Evolutionary conservation across 2,797 vertebrate species (phyloP).

Genomic region (Phylloscopus collybita): DNA sequence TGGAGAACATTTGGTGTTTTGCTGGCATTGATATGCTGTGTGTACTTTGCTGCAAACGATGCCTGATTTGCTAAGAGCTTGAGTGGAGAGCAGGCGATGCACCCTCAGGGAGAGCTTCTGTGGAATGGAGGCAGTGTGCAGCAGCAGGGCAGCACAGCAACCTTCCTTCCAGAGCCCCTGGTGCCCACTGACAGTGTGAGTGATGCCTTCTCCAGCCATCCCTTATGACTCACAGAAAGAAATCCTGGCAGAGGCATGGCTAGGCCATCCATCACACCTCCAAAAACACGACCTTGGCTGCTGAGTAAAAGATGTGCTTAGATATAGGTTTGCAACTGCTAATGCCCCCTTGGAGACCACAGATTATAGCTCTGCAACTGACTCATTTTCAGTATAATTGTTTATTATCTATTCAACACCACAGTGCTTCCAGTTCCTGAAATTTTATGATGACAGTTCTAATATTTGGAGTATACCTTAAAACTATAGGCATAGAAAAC

Average conservation of each 20-base stretch:
- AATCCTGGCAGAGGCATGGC: background rate
- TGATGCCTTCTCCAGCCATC: background rate
- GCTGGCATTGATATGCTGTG: background rate
- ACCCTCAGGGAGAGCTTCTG: background rate
- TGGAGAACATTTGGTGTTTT: background rate
- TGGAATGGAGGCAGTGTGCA: background rate
- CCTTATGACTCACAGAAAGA: background rate
- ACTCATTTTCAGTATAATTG: background rate
- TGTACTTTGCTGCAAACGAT: background rate
- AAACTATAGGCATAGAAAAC: background rate
- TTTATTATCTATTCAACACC: background rate
- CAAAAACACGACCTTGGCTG: background rate
- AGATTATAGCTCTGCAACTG: background rate
- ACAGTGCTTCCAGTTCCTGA: background rate
- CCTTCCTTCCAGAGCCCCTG: background rate
- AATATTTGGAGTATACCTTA: background rate
- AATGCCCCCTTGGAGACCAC: background rate
- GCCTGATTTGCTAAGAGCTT: background rate
- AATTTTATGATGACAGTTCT: background rate
- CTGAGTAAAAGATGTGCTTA: background rate
- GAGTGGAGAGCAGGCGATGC: background rate
- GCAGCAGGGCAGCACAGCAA: fast-evolving
- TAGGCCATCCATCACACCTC: background rate
- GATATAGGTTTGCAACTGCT: background rate
- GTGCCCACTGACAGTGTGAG: fast-evolving